phyloP scores from a whole-genome alignment of 2,797 vertebrate genomes.

The Masticophis lateralis region DNA sequence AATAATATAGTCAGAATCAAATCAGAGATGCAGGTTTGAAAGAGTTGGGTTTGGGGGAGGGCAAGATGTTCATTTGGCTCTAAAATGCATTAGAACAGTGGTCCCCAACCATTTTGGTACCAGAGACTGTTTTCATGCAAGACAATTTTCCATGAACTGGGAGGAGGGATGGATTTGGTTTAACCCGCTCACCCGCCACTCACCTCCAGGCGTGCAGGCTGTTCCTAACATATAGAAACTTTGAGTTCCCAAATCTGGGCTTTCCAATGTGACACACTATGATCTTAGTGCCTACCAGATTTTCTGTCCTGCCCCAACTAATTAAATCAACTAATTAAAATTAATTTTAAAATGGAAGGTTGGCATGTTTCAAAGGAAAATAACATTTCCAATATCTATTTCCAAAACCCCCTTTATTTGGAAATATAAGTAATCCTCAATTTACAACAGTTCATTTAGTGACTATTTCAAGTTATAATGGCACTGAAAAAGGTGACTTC shows the following conservation, averaged over 20 bases:
- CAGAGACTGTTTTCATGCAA: too few species aligned
- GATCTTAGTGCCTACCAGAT: background rate
- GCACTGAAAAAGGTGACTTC: too few species aligned
- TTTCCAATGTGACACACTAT: background rate
- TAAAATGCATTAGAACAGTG: background rate
- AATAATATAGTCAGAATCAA: background rate
- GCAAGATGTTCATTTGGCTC: background rate
- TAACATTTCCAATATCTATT: background rate
- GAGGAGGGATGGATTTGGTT: too few species aligned
- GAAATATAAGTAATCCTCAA: background rate
- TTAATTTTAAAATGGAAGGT: background rate
- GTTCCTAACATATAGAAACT: too few species aligned
- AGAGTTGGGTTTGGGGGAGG: too few species aligned
- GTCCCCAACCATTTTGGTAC: too few species aligned
- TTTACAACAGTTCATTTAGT: too few species aligned
- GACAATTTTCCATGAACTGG: too few species aligned
- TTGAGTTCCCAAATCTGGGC: background rate
- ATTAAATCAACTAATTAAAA: background rate
- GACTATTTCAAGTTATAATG: too few species aligned
- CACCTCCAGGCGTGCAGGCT: too few species aligned
- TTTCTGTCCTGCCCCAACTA: background rate
- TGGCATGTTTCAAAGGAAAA: background rate
- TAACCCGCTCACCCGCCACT: too few species aligned
- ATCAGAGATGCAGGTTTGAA: background rate
- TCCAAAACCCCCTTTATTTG: background rate